Base-by-base conservation (phyloP, 2,888 invertebrate genomes). In the Lathronympha strigana region DNA sequence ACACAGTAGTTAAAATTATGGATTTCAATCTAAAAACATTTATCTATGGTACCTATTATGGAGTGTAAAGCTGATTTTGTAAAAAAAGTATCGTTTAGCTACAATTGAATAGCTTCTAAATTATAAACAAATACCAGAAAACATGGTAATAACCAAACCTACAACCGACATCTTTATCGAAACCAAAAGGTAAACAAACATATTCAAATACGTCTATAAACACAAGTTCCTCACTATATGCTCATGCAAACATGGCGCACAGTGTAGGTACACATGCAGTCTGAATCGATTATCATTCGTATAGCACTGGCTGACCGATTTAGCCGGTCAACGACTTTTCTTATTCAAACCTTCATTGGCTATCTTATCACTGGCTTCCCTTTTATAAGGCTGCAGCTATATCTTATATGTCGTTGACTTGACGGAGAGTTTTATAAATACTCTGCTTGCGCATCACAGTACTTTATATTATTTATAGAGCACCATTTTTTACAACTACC, bases 321-420 rank as follows among this genome's bases (percentile, higher is more conserved):
- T 51, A 74, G 72, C 68, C 82, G 88, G 86, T 86, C 86, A 83
- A 74, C 78, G 87, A 83, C 87, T 78, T 72, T 74, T 57, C 66
- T 75, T 80, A 82, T 82, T 82, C 82, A 82, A 71, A 76, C 81
- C 82, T 81, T 84, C 84, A 85, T 86, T 83, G 76, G 74, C 77
- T 86, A 85, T 86, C 86, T 85, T 85, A 86, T 87, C 86, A 72
- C 71, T 82, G 87, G 86, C 85, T 87, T 87, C 86, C 82, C 82
- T 81, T 83, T 78, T 77, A 76, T 73, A 72, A 71, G 74, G 77
- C 80, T 54, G 49, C 60, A 49, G 36, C 57, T 55, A 55, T 36
- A 63, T 40, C 54, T 75, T 76, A 77, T 40, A 78, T 54, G 67
- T 47, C 64, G 51, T 36, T 50, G 49, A 63, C 61, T 50, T 55